Base-by-base conservation (phyloP, 2,113 vertebrate genomes). In the Sebastes fasciatus region DNA sequence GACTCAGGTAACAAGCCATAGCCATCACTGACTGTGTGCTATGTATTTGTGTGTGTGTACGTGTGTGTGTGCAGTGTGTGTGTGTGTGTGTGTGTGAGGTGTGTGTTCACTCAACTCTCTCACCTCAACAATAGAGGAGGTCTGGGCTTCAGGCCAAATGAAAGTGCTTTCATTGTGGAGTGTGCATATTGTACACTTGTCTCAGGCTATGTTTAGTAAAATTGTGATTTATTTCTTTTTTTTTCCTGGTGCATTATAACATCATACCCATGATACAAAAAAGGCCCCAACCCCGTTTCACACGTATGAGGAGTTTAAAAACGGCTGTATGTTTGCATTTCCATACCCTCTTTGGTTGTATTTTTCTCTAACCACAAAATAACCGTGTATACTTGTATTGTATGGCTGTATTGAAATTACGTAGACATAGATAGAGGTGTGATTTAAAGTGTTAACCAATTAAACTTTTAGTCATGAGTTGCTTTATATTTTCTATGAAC, bases 131-230 rank as follows among this genome's bases (percentile, higher is more conserved):
- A 62, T 19, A 52, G 75, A 84, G 61, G 78, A 82, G 46, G 19
- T 80, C 77, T 79, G 78, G 83, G 78, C 88, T 74, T 65, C 40
- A 67, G 86, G 78, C 85, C 83, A 82, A 80, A 40, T 52, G 55
- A 69, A 77, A 86, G 80, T 55, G 54, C 63, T 61, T 65, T 64
- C 57, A 64, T 64, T 77, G 79, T 65, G 19, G 17, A 6, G 98
- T 98, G 98, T 98, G 97, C 98, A 99, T 98, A 99, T 99, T 99
- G 98, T 98, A 99, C 97, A 98, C 98, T 97, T 96, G 95, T 90
- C 97, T 93, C 96, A 96, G 97, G 96, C 97, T 96, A 96, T 96
- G 97, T 96, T 97, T 95, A 94, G 96, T 96, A 96, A 96, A 96
- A 96, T 94, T 95, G 96, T 97, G 95, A 96, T 95, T 93, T 93